Evolutionary conservation across 2,113 vertebrate species (phyloP).

Genomic region (Diglossa brunneiventris): DNA sequence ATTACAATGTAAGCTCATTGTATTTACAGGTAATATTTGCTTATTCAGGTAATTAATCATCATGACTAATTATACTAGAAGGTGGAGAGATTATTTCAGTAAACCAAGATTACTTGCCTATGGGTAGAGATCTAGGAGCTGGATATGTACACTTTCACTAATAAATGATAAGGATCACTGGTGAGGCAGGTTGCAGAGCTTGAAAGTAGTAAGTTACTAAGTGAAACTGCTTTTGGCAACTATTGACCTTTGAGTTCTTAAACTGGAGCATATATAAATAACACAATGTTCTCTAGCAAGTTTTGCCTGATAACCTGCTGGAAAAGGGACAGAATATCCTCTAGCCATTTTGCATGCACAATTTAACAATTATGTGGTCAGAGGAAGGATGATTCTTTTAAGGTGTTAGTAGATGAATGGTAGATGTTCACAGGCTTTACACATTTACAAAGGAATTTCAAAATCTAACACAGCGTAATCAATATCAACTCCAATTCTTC

Average conservation of each 20-base stretch:
- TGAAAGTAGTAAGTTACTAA: slow-evolving; percentile 62
- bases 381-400: slow-evolving; percentile 67
- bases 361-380: slow-evolving; percentile 79
- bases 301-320: slow-evolving; percentile 76
- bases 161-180: slow-evolving; percentile 63
- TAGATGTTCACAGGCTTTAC: slow-evolving; percentile 59
- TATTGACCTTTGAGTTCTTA: slow-evolving; percentile 79
- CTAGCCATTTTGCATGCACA: slow-evolving; percentile 77
- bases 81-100: slow-evolving; percentile 52
- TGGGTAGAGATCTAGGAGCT: slow-evolving; percentile 28
- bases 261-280: slow-evolving; percentile 75
- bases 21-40: slow-evolving; percentile 29
- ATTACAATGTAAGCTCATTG: background rate
- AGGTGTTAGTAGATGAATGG: slow-evolving; percentile 44
- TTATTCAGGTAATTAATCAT: slow-evolving; percentile 47
- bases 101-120: slow-evolving; percentile 51
- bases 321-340: slow-evolving; percentile 71
- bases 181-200: slow-evolving; percentile 47
- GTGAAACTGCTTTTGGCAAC: slow-evolving; percentile 75
- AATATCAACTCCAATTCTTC: slow-evolving; percentile 37
- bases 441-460: slow-evolving; percentile 64
- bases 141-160: slow-evolving; percentile 15
- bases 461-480: slow-evolving; percentile 54
- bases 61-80: slow-evolving; percentile 56
- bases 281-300: slow-evolving; percentile 64